Conservation (phyloP, 1,140 invertebrate species). For the Papilio polyxenes region DNA sequence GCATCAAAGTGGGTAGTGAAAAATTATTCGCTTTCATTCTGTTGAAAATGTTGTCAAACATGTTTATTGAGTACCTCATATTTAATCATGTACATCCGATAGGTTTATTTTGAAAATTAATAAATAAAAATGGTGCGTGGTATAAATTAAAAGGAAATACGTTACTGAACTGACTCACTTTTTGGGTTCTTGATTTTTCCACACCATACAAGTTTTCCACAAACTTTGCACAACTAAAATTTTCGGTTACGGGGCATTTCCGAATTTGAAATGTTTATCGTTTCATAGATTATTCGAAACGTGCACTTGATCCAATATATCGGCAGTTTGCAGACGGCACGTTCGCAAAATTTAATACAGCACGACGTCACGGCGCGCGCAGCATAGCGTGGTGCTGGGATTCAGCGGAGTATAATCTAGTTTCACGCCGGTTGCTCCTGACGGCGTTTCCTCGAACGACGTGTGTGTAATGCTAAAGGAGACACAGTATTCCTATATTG, state of each 20-base stretch:
- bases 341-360: constrained; percentile 32
- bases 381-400: not conserved
- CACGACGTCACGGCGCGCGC: constrained; percentile 10
- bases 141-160: not conserved
- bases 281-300: constrained; percentile 1
- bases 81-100: not conserved
- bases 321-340: constrained; percentile 24
- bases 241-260: not conserved
- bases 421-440: constrained; percentile 27
- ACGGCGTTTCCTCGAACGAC: constrained; percentile 15
- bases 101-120: not conserved
- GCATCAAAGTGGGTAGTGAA: constrained; percentile 28
- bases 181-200: too few species aligned
- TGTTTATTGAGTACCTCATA: not conserved
- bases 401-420: constrained; percentile 21
- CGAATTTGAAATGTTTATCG: constrained; percentile 11
- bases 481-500: not conserved
- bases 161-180: too few species aligned
- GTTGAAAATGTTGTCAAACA: constrained; percentile 23
- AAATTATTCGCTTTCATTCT: constrained; percentile 19
- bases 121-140: not conserved
- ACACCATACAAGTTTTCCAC: too few species aligned
- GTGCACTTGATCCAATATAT: constrained; percentile 18
- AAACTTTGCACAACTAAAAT: too few species aligned
- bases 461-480: constrained; percentile 21